Base-by-base conservation (phyloP, 1,140 invertebrate genomes). In the Holotrichia oblita region DNA sequence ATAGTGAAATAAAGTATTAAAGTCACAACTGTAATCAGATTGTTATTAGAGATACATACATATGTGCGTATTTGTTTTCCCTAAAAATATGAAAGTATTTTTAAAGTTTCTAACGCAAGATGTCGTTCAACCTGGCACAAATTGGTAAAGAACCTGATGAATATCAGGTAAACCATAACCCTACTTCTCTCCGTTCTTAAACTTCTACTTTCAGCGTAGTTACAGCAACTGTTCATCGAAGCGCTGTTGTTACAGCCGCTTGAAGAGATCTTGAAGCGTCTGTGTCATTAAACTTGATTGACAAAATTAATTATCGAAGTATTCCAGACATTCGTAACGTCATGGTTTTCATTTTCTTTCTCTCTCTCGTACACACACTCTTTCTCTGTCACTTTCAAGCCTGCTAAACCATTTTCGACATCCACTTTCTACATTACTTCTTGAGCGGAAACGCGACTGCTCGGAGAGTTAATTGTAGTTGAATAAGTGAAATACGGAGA, bases 221-320 rank as follows among this genome's bases (percentile, higher is more conserved):
- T 22, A n/a, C 48, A 17, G n/a, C 61, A 14, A 69, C 12, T 69
- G 20, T 22, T 55, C 48, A 55, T 55, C 14, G 48, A 6, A 3
- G 14, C 48, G 48, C 61, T 12, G 20, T 22, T 69, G 27, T 27
- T 69, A 69, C 61, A 34, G 61, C 61, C 20, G 61, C 61, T 34
- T 27, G 61, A 69, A 69, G 22, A 10, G 61, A 69, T 69, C 61
- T 69, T 34, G 61, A 69, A 34, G 61, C 61, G 61, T 34, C 61
- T 34, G 22, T 27, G 61, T 69, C 61, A 69, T 69, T 69, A 69
- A 44, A 74, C 73, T 74, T 74, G 73, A 74, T 74, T 74, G 73
- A 74, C 73, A 74, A 40, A 74, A 74, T 41, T 74, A 74, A 74
- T 74, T 74, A 74, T 44, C 73, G 73, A 74, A 74, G 73, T 74